Evolutionary conservation across 2,888 invertebrate species (phyloP).

Genomic region (Thysanoteuthis rhombus): DNA sequence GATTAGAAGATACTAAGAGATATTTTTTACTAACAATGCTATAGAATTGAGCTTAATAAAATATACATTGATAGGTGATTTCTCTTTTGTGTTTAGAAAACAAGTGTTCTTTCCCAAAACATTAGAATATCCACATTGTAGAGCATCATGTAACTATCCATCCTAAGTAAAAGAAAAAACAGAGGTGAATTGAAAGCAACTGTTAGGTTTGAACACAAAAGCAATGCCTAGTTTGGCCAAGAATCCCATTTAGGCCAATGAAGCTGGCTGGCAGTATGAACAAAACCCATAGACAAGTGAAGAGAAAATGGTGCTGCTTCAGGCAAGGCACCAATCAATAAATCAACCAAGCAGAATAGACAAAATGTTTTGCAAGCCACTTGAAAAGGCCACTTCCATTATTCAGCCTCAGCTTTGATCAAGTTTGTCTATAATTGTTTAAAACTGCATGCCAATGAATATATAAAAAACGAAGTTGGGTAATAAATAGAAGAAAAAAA

Average conservation of each 20-base stretch:
- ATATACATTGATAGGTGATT: background rate
- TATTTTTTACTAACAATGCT: background rate
- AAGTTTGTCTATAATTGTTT: constrained; percentile 12
- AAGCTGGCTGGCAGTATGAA: constrained; percentile 12
- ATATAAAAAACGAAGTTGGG: background rate
- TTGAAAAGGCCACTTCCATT: background rate
- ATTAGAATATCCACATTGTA: background rate
- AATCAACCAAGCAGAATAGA: background rate
- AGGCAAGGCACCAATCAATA: background rate
- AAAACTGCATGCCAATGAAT: constrained; percentile 12
- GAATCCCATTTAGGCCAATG: background rate
- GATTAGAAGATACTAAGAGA: too few relatives aligned
- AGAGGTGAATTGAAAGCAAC: background rate
- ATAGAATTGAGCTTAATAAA: background rate
- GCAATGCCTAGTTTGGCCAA: background rate
- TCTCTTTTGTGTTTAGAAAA: background rate
- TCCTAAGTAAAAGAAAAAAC: background rate
- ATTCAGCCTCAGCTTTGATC: background rate
- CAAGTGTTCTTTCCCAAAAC: background rate
- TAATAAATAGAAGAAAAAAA: background rate
- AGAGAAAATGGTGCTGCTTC: background rate
- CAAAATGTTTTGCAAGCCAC: background rate
- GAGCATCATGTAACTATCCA: background rate
- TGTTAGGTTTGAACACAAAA: background rate
- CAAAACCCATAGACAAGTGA: background rate